Base-by-base conservation (phyloP, 2,113 vertebrate species). In the Brienomyrus longianalis region DNA sequence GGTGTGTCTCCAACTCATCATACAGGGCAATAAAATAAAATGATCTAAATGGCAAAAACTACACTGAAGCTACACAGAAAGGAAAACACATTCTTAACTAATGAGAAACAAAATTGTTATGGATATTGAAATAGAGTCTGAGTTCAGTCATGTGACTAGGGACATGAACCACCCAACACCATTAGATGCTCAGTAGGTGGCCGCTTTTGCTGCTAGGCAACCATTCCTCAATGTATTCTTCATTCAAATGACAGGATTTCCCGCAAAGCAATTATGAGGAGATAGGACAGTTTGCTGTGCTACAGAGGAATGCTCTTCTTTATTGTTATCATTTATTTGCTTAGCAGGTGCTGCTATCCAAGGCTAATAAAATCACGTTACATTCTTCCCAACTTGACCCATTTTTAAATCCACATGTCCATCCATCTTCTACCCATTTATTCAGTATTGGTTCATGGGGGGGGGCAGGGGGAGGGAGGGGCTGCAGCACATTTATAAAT, bases 201-300 rank as follows among this genome's bases (percentile, higher is more conserved):
- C 90, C 17, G 7, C 74, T 62, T 93, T 86, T 88, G 91, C 89
- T 94, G 92, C 92, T 93, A 93, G 91, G 93, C 93, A 91, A 93
- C 92, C 91, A 86, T 87, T 89, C 89, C 13, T 77, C 91, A 89
- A 84, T 89, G 90, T 47, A 89, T 77, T 90, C 92, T 92, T 70
- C 70, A 91, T 90, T 90, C 90, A 92, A n/a, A 3, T 91, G 91
- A 90, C 88, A 91, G 39, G 50, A 88, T 91, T 91, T 91, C 59
- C 90, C 83, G 92, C 88, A 88, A 92, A 93, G 92, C 92, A 92
- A 91, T 94, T 95, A 94, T 93, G 92, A 90, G 52, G 54, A 88
- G 90, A 92, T 94, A 91, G 83, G 51, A 89, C 90, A 87, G 83
- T 93, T 92, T 89, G 77, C 86, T 13, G 0, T 48, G 90, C 90